Base-by-base conservation (phyloP, 1,140 invertebrate species). In the Doryteuthis pealeii region DNA sequence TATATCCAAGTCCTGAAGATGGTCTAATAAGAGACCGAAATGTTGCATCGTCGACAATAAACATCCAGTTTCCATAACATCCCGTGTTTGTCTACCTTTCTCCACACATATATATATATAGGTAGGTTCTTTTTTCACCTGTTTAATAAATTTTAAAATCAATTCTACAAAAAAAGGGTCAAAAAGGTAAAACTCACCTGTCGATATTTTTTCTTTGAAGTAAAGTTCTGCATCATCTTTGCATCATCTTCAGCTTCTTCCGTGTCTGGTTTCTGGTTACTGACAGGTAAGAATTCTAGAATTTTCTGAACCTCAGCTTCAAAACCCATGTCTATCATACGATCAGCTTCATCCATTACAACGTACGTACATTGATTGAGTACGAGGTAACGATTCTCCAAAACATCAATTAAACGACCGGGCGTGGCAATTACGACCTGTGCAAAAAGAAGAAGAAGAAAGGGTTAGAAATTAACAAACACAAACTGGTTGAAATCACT, bases 321-420 rank as follows among this genome's bases (percentile, higher is more conserved):
- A 88, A 99, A 99, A 88, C 98, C 97, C 96, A 99, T 98, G 89
- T 99, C 97, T 88, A 99, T 98, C 97, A 99, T 99, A 84, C 96
- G 91, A 90, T 99, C 97, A 67, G 97, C 97, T 79, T 92, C 67
- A 94, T 92, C 91, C 80, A 92, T 87, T 54, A 92, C 91, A 58
- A 92, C 90, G 82, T 92, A 92, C 5, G 91, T 91, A 83, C 98
- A 99, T 83, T 98, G 94, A 87, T 94, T 96, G 0, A 99, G 89
- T 12, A 99, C 97, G 71, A 99, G 90, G 87, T 99, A 99, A 78
- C 97, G 91, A 89, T 99, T 99, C 89, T 99, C 98, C 68, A 99
- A 89, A 0, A 99, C 97, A 90, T 99, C 98, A 80, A 99, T 98
- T 12, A 99, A 91, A 92, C 98, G 94, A 90, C 98, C 98, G 68